Evolutionary conservation across 2,888 invertebrate genomes (phyloP).

Genomic region (Timema cristinae): DNA sequence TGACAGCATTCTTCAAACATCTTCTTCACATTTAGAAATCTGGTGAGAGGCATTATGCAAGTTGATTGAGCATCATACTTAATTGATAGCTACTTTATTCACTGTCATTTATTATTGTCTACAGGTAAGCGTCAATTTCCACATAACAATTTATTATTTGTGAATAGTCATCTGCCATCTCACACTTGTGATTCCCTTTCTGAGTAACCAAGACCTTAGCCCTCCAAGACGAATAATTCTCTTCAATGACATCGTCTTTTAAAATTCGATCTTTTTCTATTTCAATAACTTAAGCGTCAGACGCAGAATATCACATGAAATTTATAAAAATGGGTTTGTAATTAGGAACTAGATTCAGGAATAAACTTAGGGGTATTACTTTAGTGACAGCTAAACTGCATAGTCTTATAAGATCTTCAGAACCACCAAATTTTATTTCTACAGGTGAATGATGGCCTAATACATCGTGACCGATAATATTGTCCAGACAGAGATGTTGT

Average conservation of each 20-base stretch:
- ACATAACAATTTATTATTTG: conserved; percentile 34
- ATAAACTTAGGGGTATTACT: not conserved
- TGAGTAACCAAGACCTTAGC: conserved; percentile 33
- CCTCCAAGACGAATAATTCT: conserved; percentile 6
- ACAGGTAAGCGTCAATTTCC: conserved; percentile 29
- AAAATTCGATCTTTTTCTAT: not conserved
- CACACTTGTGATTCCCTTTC: conserved; percentile 31
- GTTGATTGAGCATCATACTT: conserved; percentile 29
- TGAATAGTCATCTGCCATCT: conserved; percentile 35
- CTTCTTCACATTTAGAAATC: conserved; percentile 25
- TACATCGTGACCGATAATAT: conserved; percentile 16
- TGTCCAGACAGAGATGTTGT: not conserved
- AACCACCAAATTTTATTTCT: conserved; percentile 16
- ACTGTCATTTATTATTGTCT: conserved; percentile 28
- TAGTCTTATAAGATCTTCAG: not conserved
- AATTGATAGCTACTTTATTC: conserved; percentile 1
- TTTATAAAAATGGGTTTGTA: conserved; percentile 3
- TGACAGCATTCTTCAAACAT: conserved; percentile 29
- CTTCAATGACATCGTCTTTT: conserved; percentile 14
- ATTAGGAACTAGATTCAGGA: conserved; percentile 6
- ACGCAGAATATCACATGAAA: not conserved
- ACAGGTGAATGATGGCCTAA: conserved; percentile 9
- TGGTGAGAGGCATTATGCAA: conserved; percentile 30
- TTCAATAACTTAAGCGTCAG: not conserved
- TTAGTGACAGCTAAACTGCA: not conserved